Evolutionary conservation across 1,140 invertebrate species (phyloP), one percentile per base, ranked within the genome.

Genomic region (Drosophila pseudoobscura): DNA sequence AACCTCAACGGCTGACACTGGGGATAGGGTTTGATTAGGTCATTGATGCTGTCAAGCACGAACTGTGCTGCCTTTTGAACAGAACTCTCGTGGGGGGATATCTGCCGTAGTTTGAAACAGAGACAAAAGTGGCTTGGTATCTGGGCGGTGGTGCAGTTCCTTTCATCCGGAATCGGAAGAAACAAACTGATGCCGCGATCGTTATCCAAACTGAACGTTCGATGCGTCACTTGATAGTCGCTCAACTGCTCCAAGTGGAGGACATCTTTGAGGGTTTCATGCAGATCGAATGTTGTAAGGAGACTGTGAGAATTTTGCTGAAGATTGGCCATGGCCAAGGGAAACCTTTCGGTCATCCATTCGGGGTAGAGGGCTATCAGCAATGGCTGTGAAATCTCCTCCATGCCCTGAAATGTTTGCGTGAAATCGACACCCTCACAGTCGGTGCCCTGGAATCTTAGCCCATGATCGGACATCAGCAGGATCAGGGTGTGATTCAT

Each of bases 251-350:
- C 51, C 0, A 93, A 82, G 47, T 94, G 66, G 3, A 95, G 66
- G 1, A 96, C 70, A 85, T 96, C 94, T 11, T 87, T 58, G 0
- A 92, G 60, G 1, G 94, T 94, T 51, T 95, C 94, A 83, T 97
- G 94, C 5, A 98, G 83, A 90, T 98, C 97, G 89, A 94, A 98
- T 0, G 96, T 95, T 2, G 96, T 96, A 0, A 95, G 95, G 6
- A 98, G 92, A 41, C 95, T 93, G 47, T 94, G 93, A 4, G 92
- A 92, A 79, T 99, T 98, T 6, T 78, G 75, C 47, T 92, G 91
- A 5, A 99, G 84, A 89, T 97, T 97, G 15, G 91, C 66, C 50
- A 93, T 93, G 0, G 45, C 55, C 6, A 60, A 31, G 2, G 55
- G 61, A 22, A 49, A 64, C 24, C 17, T 29, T 4, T 24, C 6